These are phyloP conservation scores for Tringa solitaria DNA, from an alignment of 2,113 vertebrate species.

Conservation along the genomic window DNA sequence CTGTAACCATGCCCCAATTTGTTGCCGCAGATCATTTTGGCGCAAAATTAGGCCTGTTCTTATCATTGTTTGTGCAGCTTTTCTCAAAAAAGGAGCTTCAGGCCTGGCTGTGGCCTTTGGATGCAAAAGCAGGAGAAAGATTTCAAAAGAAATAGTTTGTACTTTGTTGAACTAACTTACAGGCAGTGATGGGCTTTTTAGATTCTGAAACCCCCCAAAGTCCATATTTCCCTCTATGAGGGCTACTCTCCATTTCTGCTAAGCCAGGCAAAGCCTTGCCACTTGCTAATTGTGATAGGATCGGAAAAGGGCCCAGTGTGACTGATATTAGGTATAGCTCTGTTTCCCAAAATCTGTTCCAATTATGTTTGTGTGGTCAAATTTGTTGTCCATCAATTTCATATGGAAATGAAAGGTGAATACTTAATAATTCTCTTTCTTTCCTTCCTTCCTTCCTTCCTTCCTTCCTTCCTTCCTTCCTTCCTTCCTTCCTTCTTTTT, in stretches of 20 bases:
- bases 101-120: not conserved
- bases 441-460: not conserved
- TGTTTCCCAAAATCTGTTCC: not conserved
- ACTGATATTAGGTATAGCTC: not conserved
- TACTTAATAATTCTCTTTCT: not conserved
- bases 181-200: not conserved
- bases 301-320: not conserved
- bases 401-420: not conserved
- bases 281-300: not conserved
- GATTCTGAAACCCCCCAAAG: not conserved
- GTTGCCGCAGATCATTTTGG: constrained; percentile 12
- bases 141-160: not conserved
- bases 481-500: too few relatives aligned
- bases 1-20: not conserved
- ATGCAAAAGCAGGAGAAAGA: not conserved
- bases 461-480: not conserved
- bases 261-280: not conserved
- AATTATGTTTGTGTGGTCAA: not conserved
- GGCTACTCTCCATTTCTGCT: not conserved
- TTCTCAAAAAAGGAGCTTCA: not conserved
- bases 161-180: not conserved
- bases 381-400: not conserved
- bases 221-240: not conserved
- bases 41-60: constrained; percentile 1
- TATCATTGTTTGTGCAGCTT: not conserved